Evolutionary conservation across 2,888 invertebrate species (phyloP).

Genomic region (Eilema caniola): DNA sequence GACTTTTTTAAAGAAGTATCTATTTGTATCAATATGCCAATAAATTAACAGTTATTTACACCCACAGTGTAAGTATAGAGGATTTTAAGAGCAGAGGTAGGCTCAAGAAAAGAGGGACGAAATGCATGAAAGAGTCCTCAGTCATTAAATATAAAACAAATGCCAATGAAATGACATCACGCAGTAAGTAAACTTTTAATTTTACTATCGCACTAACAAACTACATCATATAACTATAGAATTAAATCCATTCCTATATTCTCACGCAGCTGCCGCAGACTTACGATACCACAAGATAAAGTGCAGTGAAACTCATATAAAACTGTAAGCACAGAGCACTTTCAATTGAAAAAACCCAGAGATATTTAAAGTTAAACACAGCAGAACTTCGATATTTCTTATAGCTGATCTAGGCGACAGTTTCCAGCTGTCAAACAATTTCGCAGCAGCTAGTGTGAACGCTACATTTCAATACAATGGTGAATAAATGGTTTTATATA

Average conservation of each 20-base stretch:
- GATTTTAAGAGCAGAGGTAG: too few relatives aligned
- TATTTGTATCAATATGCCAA: too few relatives aligned
- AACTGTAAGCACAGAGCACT: background rate
- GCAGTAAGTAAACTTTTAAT: too few relatives aligned
- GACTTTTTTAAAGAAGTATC: too few relatives aligned
- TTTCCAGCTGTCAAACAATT: conserved; percentile 18
- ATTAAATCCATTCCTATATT: background rate
- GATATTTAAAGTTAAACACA: background rate
- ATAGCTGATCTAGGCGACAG: conserved; percentile 3
- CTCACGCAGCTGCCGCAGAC: background rate
- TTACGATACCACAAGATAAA: background rate
- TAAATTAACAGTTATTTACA: too few relatives aligned
- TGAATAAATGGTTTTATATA: conserved; percentile 20
- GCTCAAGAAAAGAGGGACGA: too few relatives aligned
- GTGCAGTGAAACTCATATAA: background rate
- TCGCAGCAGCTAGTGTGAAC: conserved; percentile 15
- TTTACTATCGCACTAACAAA: background rate
- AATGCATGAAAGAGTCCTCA: too few relatives aligned
- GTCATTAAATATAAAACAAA: too few relatives aligned
- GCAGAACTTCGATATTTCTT: conserved; percentile 1
- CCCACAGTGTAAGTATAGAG: too few relatives aligned
- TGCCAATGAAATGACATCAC: too few relatives aligned
- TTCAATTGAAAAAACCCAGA: background rate
- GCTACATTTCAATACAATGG: conserved; percentile 51
- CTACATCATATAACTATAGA: background rate